These are phyloP conservation scores for Lamellibrachia columna DNA, from an alignment of 2,888 invertebrate species.

Conservation along the genomic window DNA sequence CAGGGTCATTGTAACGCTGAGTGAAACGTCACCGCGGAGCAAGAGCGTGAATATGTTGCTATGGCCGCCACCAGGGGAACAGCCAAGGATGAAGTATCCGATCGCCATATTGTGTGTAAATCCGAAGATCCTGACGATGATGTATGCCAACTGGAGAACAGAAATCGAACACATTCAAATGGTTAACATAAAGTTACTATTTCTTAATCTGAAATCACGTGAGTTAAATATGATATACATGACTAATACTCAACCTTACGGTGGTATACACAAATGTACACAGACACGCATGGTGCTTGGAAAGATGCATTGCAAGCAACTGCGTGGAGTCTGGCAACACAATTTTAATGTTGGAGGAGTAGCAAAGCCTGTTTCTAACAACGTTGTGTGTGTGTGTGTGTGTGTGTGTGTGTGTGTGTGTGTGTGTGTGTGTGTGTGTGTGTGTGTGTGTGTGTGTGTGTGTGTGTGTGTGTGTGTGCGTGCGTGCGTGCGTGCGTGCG, in stretches of 20 bases:
- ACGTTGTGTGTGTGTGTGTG: background rate
- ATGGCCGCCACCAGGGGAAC: slow-evolving; percentile 78
- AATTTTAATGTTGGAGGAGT: background rate
- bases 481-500: background rate
- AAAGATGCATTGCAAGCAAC: background rate
- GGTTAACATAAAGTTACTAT: too few species aligned
- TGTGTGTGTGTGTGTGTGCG: background rate
- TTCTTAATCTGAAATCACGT: too few species aligned
- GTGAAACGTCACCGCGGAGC: slow-evolving; percentile 88
- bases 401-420: background rate
- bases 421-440: background rate
- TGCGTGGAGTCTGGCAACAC: background rate
- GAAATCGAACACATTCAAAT: slow-evolving; percentile 23
- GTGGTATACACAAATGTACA: too few species aligned
- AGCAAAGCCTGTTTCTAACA: background rate
- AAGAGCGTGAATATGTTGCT: slow-evolving; percentile 96
- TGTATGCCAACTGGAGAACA: slow-evolving; percentile 52
- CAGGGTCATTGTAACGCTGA: slow-evolving; percentile 95
- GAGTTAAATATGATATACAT: too few species aligned
- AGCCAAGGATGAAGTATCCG: slow-evolving; percentile 67
- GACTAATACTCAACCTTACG: too few species aligned
- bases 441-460: background rate
- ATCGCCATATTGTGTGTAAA: slow-evolving; percentile 57
- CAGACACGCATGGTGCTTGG: too few species aligned
- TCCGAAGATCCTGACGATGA: slow-evolving; percentile 49